These are phyloP conservation scores for Notamacropus eugenii DNA, from an alignment of 2,797 vertebrate genomes.

Conservation along the genomic window DNA sequence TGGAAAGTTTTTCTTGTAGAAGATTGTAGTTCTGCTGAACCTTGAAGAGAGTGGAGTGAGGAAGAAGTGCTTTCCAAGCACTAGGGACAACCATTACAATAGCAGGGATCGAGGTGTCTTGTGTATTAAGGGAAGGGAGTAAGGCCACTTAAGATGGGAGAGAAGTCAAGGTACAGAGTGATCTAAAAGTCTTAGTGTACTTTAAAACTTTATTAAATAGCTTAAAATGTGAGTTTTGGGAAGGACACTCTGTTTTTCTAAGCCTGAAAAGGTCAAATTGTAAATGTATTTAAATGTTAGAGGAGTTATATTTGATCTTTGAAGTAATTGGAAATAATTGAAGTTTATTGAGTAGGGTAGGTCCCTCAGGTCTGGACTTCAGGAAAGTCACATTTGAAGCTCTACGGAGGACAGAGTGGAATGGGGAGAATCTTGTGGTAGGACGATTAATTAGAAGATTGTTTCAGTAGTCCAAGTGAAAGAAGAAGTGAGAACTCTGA, in stretches of 20 bases:
- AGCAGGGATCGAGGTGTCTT: not conserved
- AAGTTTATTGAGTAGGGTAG: not conserved
- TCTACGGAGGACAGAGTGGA: not conserved
- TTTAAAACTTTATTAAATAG: not conserved
- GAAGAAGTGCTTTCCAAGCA: not conserved
- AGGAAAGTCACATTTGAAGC: not conserved
- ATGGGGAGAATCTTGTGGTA: not conserved
- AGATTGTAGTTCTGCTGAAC: not conserved
- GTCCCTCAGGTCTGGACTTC: not conserved
- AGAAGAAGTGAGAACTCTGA: not conserved
- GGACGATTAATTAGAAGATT: not conserved
- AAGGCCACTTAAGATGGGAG: not conserved
- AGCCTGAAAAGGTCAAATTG: not conserved
- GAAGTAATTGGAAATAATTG: not conserved
- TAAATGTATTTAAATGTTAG: not conserved
- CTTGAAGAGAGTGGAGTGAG: not conserved
- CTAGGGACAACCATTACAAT: not conserved
- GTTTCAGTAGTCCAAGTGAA: not conserved
- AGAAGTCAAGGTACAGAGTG: not conserved
- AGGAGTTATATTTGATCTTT: not conserved
- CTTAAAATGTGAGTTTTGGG: not conserved
- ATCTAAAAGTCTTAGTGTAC: not conserved
- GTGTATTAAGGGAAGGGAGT: not conserved
- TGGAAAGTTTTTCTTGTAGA: not conserved
- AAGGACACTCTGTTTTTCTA: not conserved